phyloP scores from a whole-genome alignment of 1,140 invertebrate species.

The Trialeurodes vaporariorum region DNA sequence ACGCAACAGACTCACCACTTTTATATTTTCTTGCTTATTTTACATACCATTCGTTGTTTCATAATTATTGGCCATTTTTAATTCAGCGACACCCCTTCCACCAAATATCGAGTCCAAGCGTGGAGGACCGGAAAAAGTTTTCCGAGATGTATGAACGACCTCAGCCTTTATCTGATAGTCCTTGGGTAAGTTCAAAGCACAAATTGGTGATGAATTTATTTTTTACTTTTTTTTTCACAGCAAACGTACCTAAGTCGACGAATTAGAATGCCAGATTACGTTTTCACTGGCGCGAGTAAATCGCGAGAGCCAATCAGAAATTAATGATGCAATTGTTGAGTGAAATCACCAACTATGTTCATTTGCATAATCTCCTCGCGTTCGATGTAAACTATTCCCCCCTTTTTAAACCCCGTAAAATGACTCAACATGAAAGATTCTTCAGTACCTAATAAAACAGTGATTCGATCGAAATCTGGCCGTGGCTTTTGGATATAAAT shows the following conservation, averaged over 20 bases:
- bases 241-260: too few species aligned
- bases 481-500: too few species aligned
- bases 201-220: neutral
- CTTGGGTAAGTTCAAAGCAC: slow-evolving; percentile 35
- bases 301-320: neutral
- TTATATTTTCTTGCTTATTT: neutral
- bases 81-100: slow-evolving; percentile 6
- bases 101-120: slow-evolving; percentile 4
- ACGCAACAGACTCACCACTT: neutral
- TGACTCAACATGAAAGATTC: too few species aligned
- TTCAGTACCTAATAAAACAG: too few species aligned
- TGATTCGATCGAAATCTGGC: too few species aligned
- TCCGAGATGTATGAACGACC: slow-evolving; percentile 43
- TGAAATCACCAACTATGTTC: neutral
- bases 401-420: too few species aligned
- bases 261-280: too few species aligned
- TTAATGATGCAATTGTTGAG: neutral
- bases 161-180: slow-evolving; percentile 44
- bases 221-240: neutral
- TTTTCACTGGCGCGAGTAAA: neutral
- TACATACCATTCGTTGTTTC: too few species aligned
- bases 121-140: slow-evolving; percentile 15
- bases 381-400: too few species aligned
- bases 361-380: neutral
- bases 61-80: too few species aligned